phyloP scores from a whole-genome alignment of 2,888 invertebrate species.

The Lasioglossum zephyrum region DNA sequence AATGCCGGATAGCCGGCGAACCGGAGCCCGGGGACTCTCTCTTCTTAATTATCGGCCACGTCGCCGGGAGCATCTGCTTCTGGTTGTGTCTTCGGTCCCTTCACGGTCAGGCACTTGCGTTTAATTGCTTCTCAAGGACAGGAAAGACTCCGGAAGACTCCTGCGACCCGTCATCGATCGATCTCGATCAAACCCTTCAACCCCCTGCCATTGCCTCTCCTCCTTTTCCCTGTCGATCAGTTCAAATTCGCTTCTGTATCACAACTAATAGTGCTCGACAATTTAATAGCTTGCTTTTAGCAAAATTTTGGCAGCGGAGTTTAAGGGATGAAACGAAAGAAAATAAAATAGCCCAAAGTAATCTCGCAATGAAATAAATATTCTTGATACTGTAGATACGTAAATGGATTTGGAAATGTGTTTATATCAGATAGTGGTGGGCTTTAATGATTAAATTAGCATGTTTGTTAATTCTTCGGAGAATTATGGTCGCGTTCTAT shows the following conservation, averaged over 20 bases:
- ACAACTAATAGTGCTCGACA: background rate
- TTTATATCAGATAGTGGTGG: background rate
- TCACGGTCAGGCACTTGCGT: conserved; percentile 48
- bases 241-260: background rate
- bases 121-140: conserved; percentile 60
- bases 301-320: no score
- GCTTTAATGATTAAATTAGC: conserved; percentile 3
- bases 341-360: no score
- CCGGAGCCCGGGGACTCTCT: conserved; percentile 53
- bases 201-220: background rate
- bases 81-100: conserved; percentile 23
- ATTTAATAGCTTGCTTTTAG: no score
- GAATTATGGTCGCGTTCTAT: conserved; percentile 31
- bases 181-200: conserved; percentile 1
- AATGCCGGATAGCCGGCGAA: conserved; percentile 23
- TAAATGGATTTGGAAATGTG: background rate
- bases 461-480: conserved; percentile 11
- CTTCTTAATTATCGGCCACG: conserved; percentile 65
- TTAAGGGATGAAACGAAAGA: background rate
- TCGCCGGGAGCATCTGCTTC: conserved; percentile 35
- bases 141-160: conserved; percentile 41
- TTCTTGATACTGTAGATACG: background rate
- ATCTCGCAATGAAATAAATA: background rate
- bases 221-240: background rate
- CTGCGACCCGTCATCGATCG: conserved; percentile 13